A percentile compares a stretch with the other conserved stretches of the same genome.
Conservation (phyloP, 1,140 invertebrate genomes). For the Marisa cornuarietis region DNA sequence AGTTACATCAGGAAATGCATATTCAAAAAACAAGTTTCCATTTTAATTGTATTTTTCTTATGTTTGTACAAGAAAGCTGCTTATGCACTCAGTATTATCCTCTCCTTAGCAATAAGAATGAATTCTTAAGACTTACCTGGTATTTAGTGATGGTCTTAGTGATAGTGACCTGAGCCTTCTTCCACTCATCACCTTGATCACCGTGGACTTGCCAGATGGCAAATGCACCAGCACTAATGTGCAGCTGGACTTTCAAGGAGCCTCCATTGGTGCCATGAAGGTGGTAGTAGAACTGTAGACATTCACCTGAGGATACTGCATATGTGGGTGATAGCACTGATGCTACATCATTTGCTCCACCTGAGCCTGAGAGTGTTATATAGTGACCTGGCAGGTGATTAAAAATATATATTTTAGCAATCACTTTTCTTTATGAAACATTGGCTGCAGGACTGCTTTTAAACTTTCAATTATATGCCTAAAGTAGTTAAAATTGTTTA, state of each 20-base stretch:
- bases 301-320: constrained; percentile 52
- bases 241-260: constrained; percentile 45
- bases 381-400: constrained; percentile 24
- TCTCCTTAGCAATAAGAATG: background rate
- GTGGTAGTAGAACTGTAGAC: constrained; percentile 70
- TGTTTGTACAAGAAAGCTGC: no score
- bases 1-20: background rate
- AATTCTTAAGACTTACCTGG: constrained; percentile 23
- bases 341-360: constrained; percentile 43
- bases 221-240: constrained; percentile 17
- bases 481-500: no score
- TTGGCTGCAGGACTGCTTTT: no score
- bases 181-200: constrained; percentile 53
- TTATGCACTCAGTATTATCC: no score
- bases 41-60: background rate
- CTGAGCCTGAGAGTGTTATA: constrained; percentile 38
- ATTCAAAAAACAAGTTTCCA: background rate
- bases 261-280: constrained; percentile 74
- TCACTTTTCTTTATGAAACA: no score
- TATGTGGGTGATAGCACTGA: constrained; percentile 48
- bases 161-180: constrained; percentile 44
- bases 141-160: background rate
- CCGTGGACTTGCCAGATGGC: constrained; percentile 32
- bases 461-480: no score
- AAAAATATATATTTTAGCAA: no score